Percentiles rank a stretch among this genome's conserved stretches.
Evolutionary conservation across 1,140 invertebrate genomes (phyloP).

Genomic region (Platyscapa corneri): DNA sequence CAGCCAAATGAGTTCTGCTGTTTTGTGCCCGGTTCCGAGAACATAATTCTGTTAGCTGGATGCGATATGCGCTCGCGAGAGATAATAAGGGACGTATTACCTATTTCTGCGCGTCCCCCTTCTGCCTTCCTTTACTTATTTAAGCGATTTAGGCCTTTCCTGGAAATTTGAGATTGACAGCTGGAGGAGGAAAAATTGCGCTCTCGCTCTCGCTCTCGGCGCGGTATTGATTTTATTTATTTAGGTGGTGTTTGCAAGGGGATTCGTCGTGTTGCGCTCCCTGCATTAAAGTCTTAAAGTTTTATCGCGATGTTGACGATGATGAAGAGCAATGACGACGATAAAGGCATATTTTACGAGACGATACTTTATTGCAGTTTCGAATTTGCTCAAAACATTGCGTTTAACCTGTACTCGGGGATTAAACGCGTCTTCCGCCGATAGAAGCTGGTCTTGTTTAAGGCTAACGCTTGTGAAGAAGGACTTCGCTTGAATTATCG

Average conservation of each 20-base stretch:
- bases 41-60: neutral
- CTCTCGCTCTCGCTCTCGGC: too few relatives aligned
- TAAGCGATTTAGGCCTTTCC: neutral
- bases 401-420: too few relatives aligned
- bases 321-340: too few relatives aligned
- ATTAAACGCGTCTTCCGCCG: too few relatives aligned
- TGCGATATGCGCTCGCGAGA: neutral
- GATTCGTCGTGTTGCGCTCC: neutral
- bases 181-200: neutral
- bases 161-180: neutral
- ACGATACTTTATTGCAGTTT: too few relatives aligned
- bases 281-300: neutral
- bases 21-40: neutral
- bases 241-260: neutral
- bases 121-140: neutral
- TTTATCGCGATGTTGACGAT: neutral
- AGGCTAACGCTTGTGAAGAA: too few relatives aligned
- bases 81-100: neutral
- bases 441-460: too few relatives aligned
- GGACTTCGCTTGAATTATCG: too few relatives aligned
- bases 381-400: too few relatives aligned
- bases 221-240: neutral
- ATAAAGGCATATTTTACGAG: too few relatives aligned
- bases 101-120: neutral
- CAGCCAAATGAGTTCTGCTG: conserved; percentile 6